Percentiles rank a stretch among this genome's conserved stretches.
These are phyloP conservation scores for Ia io DNA, from an alignment of 2,113 vertebrate genomes.

Conservation along the genomic window DNA sequence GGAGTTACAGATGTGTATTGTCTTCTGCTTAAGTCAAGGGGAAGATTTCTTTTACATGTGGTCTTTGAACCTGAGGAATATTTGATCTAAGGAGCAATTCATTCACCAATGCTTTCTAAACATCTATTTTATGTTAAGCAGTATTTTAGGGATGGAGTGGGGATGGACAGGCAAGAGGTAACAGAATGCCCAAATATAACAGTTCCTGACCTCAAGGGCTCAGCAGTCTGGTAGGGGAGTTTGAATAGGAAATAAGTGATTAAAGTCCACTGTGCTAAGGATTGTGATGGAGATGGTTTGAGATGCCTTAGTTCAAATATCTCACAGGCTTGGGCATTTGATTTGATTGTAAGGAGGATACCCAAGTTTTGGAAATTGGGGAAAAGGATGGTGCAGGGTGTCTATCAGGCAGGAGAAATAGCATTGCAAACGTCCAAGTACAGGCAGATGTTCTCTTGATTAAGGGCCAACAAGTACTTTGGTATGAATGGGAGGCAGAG, in stretches of 20 bases:
- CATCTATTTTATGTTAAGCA: neutral
- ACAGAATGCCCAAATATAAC: neutral
- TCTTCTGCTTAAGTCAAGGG: neutral
- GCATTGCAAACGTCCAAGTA: neutral
- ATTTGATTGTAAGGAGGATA: neutral
- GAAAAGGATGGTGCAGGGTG: rapidly evolving
- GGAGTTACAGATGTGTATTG: neutral
- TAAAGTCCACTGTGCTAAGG: neutral
- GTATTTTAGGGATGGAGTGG: neutral
- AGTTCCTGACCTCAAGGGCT: neutral
- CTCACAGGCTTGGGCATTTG: neutral
- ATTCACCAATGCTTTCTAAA: neutral
- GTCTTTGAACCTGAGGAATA: neutral
- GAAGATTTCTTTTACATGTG: neutral
- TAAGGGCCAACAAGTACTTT: neutral
- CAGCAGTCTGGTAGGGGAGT: neutral
- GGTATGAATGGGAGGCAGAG: neutral
- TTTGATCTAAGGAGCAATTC: neutral
- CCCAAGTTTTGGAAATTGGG: rapidly evolving
- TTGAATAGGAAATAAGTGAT: neutral
- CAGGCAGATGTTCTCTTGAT: neutral
- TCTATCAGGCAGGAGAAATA: neutral
- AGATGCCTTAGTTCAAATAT: neutral
- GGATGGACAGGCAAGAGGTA: neutral
- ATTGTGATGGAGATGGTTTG: neutral